These are phyloP conservation scores for Philypnodon macrostomus DNA, from an alignment of 2,797 vertebrate species.

Conservation along the genomic window DNA sequence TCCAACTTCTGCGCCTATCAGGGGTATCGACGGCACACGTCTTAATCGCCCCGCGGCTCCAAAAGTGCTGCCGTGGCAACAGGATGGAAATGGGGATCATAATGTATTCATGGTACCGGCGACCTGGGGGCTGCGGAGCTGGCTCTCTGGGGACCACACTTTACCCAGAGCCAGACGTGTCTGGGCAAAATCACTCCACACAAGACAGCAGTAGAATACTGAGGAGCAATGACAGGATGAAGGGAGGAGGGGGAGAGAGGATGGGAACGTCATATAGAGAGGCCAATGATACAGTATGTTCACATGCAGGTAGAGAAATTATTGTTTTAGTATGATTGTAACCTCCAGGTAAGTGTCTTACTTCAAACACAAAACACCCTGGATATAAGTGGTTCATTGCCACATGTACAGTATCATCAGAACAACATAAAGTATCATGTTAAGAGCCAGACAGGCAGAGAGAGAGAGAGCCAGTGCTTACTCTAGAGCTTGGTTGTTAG, in stretches of 20 bases:
- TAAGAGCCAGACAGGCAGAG: no score
- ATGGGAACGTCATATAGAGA: slow-evolving; percentile 29
- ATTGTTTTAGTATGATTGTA: background rate
- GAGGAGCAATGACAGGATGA: slow-evolving; percentile 84
- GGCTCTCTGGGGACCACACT: slow-evolving; percentile 96
- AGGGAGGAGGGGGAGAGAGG: slow-evolving; percentile 41
- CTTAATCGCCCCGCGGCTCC: slow-evolving; percentile 97
- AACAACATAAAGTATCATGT: no score
- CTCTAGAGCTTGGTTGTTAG: no score
- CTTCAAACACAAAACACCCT: no score
- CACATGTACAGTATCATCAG: no score
- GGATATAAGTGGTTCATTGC: no score
- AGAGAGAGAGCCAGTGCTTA: no score
- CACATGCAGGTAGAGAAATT: slow-evolving; percentile 19
- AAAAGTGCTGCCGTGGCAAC: slow-evolving; percentile 99
- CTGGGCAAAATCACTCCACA: slow-evolving; percentile 99
- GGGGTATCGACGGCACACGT: slow-evolving; percentile 96
- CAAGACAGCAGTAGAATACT: slow-evolving; percentile 98
- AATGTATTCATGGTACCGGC: slow-evolving; percentile 99
- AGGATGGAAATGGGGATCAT: slow-evolving; percentile 98
- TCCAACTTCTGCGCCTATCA: slow-evolving; percentile 97
- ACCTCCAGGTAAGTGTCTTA: no score
- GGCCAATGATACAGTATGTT: slow-evolving; percentile 39
- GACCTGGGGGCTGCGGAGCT: slow-evolving; percentile 98
- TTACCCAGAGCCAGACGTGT: slow-evolving; percentile 99